phyloP scores from a whole-genome alignment of 2,113 vertebrate genomes.

The Odobenus rosmarus region DNA sequence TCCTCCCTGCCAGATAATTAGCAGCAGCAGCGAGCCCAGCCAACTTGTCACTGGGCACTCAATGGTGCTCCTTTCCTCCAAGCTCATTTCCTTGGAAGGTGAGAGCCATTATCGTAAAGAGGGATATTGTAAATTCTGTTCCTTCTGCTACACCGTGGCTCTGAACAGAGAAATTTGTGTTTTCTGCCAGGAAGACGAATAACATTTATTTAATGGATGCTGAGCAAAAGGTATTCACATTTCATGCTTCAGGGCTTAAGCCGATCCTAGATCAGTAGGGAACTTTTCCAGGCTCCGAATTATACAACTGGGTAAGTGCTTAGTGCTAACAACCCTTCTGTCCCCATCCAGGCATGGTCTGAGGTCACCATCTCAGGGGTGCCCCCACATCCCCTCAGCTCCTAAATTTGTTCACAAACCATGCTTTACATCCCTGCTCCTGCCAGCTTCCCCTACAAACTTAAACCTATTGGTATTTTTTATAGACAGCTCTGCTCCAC shows the following conservation, averaged over 20 bases:
- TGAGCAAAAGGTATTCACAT: slow-evolving; percentile 80
- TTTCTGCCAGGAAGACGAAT: slow-evolving; percentile 79
- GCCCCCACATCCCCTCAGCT: neutral
- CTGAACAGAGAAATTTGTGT: slow-evolving; percentile 75
- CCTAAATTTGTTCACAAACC: slow-evolving; percentile 29
- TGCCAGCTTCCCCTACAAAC: neutral
- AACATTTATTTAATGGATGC: slow-evolving; percentile 80
- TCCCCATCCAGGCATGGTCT: neutral
- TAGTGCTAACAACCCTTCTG: slow-evolving; percentile 23
- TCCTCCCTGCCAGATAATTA: slow-evolving; percentile 31
- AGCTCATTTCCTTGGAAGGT: slow-evolving; percentile 70
- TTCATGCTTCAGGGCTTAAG: slow-evolving; percentile 75
- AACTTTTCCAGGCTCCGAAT: slow-evolving; percentile 51
- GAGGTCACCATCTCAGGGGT: slow-evolving; percentile 44
- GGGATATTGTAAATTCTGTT: slow-evolving; percentile 72
- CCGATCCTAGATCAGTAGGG: slow-evolving; percentile 61
- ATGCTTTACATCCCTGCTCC: neutral
- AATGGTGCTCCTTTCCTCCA: slow-evolving; percentile 41
- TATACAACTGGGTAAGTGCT: slow-evolving; percentile 30
- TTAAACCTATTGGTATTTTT: slow-evolving; percentile 3
- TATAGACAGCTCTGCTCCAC: neutral
- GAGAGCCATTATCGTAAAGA: slow-evolving; percentile 75
- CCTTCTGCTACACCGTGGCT: slow-evolving; percentile 69
- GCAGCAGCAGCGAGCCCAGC: neutral
- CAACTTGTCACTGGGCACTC: slow-evolving; percentile 59